These are phyloP conservation scores for Microplitis mediator DNA, from an alignment of 1,140 invertebrate species.

Conservation along the genomic window DNA sequence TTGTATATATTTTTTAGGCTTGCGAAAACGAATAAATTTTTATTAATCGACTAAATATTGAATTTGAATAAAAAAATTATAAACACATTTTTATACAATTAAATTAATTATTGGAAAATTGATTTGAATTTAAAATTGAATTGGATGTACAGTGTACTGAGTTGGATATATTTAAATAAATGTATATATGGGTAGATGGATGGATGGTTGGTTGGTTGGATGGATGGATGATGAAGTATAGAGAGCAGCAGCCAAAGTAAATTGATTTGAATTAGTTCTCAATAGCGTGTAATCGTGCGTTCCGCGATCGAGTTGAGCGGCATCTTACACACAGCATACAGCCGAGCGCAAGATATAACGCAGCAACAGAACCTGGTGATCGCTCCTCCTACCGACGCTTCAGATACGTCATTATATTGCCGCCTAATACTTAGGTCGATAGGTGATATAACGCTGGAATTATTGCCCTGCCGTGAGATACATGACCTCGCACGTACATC, in stretches of 20 bases:
- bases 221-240: neutral
- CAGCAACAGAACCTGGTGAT: conserved; percentile 10
- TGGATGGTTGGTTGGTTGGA: neutral
- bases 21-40: too few species aligned
- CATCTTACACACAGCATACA: too few species aligned
- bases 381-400: conserved; percentile 46
- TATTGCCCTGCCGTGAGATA: conserved; percentile 41
- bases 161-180: too few species aligned
- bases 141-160: too few species aligned
- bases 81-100: too few species aligned
- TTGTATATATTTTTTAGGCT: too few species aligned
- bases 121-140: too few species aligned
- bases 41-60: too few species aligned
- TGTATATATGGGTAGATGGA: neutral
- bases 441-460: conserved; percentile 58
- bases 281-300: conserved; percentile 57
- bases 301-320: conserved; percentile 14
- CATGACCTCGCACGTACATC: conserved; percentile 42
- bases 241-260: conserved; percentile 37
- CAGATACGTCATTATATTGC: conserved; percentile 57
- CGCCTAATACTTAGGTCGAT: conserved; percentile 62
- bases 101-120: too few species aligned
- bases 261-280: conserved; percentile 62
- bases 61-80: too few species aligned
- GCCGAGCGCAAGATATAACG: neutral